phyloP scores from a whole-genome alignment of 2,888 invertebrate genomes.

The Sinhomidia bicolor region DNA sequence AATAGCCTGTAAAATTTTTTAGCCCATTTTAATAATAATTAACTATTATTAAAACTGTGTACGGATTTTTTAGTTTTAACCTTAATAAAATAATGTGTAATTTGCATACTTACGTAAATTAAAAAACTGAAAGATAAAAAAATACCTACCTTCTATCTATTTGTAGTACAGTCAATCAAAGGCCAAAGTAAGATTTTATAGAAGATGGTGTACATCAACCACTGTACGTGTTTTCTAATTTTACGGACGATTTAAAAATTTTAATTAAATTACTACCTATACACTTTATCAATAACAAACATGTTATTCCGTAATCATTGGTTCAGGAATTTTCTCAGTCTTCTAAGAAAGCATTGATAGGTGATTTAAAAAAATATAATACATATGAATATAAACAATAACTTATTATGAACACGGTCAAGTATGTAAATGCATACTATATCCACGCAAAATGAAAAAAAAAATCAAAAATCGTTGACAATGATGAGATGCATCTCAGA shows the following conservation, averaged over 20 bases:
- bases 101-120: not conserved
- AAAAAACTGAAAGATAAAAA: not conserved
- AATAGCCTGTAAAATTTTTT: not conserved
- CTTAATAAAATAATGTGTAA: no score
- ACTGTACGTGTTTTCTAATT: not conserved
- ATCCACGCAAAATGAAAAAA: constrained; percentile 25
- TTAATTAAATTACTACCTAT: not conserved
- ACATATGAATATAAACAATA: not conserved
- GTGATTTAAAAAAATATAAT: not conserved
- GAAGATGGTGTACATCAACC: not conserved
- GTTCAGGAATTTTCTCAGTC: constrained; percentile 11
- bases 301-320: not conserved
- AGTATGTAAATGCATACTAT: constrained; percentile 28
- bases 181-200: constrained; percentile 13
- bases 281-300: not conserved
- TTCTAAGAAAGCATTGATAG: not conserved
- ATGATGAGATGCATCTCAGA: constrained; percentile 72
- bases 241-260: not conserved
- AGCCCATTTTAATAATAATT: no score
- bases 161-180: constrained; percentile 31
- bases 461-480: constrained; percentile 69
- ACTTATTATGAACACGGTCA: constrained; percentile 19
- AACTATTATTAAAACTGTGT: no score
- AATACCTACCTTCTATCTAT: not conserved
- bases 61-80: no score